These are phyloP conservation scores for Channallabes apus DNA, from an alignment of 2,797 vertebrate species.

Conservation along the genomic window DNA sequence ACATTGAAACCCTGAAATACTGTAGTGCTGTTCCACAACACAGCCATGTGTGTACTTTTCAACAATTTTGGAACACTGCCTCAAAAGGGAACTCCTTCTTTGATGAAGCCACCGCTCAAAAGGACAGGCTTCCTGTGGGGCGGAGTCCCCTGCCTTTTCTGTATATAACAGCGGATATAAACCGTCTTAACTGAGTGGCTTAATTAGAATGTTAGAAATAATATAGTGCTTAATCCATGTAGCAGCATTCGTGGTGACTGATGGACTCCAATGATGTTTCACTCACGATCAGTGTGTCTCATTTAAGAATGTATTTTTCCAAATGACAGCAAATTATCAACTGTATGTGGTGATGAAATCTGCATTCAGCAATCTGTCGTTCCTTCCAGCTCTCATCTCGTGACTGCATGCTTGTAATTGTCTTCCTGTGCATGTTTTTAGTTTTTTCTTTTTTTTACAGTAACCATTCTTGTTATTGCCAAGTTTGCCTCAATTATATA, in stretches of 20 bases:
- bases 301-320: slow-evolving; percentile 68
- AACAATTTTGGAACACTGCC: slow-evolving; percentile 73
- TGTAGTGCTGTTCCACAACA: slow-evolving; percentile 52
- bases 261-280: slow-evolving; percentile 50
- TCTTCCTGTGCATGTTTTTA: slow-evolving; percentile 73
- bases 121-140: slow-evolving; percentile 38
- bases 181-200: slow-evolving; percentile 59
- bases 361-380: slow-evolving; percentile 50
- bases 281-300: slow-evolving; percentile 60
- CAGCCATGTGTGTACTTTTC: slow-evolving; percentile 45
- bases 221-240: slow-evolving; percentile 71
- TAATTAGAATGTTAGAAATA: slow-evolving; percentile 57
- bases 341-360: slow-evolving; percentile 13
- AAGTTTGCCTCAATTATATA: slow-evolving; percentile 73
- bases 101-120: slow-evolving; percentile 54
- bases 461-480: slow-evolving; percentile 59
- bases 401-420: slow-evolving; percentile 79
- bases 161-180: slow-evolving; percentile 61
- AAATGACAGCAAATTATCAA: slow-evolving; percentile 38
- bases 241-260: slow-evolving; percentile 68
- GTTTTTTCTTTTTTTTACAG: slow-evolving; percentile 45
- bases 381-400: slow-evolving; percentile 72
- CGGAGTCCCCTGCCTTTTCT: slow-evolving; percentile 67
- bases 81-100: slow-evolving; percentile 60
- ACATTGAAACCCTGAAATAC: not conserved